Percentiles rank a stretch among this genome's conserved stretches.
phyloP scores from a whole-genome alignment of 2,888 invertebrate species.

The Ochropleura plecta region DNA sequence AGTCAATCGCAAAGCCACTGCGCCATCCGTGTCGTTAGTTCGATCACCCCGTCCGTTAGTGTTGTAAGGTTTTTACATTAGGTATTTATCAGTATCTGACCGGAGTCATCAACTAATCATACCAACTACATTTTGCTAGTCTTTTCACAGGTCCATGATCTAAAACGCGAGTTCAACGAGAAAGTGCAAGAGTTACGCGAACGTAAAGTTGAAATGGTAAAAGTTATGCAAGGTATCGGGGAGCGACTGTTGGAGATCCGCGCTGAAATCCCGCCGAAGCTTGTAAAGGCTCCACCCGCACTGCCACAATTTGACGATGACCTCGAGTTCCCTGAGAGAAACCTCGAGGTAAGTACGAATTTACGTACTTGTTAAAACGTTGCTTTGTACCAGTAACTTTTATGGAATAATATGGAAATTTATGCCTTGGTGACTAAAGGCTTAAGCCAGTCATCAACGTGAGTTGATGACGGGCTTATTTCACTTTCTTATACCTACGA shows the following conservation, averaged over 20 bases:
- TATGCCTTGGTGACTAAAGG: neutral
- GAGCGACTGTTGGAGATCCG: slow-evolving; percentile 90
- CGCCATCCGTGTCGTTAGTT: neutral
- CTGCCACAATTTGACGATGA: slow-evolving; percentile 87
- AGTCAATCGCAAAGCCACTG: no score
- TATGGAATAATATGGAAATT: no score
- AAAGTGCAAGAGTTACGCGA: slow-evolving; percentile 83
- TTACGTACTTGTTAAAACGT: neutral
- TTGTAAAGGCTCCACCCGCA: slow-evolving; percentile 83
- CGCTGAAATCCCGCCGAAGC: slow-evolving; percentile 88
- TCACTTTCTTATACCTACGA: neutral
- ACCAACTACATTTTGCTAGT: neutral
- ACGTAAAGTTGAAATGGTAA: slow-evolving; percentile 80
- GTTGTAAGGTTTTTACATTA: neutral
- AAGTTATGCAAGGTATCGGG: slow-evolving; percentile 80
- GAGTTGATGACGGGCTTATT: neutral
- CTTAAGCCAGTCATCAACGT: no score
- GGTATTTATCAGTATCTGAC: neutral
- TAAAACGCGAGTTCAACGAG: slow-evolving; percentile 82
- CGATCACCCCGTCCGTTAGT: neutral
- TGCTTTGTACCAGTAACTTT: neutral
- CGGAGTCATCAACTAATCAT: neutral
- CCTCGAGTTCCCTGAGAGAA: slow-evolving; percentile 91
- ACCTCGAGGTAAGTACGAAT: slow-evolving; percentile 80
- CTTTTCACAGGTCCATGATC: slow-evolving; percentile 80